A percentile compares a stretch with the other conserved stretches of the same genome.
phyloP scores from a whole-genome alignment of 2,888 invertebrate genomes.

The Ochropleura plecta region DNA sequence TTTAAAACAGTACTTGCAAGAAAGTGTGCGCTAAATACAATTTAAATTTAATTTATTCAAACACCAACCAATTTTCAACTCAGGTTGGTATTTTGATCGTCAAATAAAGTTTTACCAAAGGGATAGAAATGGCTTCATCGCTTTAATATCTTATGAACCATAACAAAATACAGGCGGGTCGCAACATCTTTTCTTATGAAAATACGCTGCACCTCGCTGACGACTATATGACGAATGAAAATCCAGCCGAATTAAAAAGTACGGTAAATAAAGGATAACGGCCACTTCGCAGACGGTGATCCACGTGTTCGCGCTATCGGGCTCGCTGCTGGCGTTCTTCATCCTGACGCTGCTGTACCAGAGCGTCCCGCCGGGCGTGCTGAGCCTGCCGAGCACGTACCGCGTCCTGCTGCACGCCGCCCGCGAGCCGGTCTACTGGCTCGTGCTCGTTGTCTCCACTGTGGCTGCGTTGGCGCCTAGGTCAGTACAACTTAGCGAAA shows the following conservation, averaged over 20 bases:
- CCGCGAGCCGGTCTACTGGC: constrained; percentile 94
- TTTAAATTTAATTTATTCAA: neutral
- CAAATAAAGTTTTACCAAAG: neutral
- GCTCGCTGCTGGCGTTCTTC: constrained; percentile 96
- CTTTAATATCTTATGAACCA: neutral
- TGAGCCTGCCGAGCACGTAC: constrained; percentile 96
- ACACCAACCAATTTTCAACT: neutral
- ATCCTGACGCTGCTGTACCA: constrained; percentile 96
- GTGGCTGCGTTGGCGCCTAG: constrained; percentile 95
- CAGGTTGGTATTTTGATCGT: neutral
- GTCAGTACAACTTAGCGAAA: constrained; percentile 85
- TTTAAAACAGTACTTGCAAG: constrained; percentile 8
- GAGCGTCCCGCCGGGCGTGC: constrained; percentile 94
- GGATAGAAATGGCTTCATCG: neutral
- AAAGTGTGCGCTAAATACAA: constrained; percentile 9
- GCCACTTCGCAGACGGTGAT: constrained; percentile 93
- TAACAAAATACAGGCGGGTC: neutral
- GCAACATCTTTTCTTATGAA: neutral
- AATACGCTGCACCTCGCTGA: neutral
- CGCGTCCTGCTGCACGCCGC: constrained; percentile 96
- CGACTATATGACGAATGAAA: neutral
- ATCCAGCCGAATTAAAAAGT: neutral
- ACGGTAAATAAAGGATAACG: neutral
- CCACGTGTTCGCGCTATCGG: constrained; percentile 93
- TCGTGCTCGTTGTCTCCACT: constrained; percentile 94